phyloP scores from a whole-genome alignment of 2,888 invertebrate species.

The Eumacrocentrus americanus region DNA sequence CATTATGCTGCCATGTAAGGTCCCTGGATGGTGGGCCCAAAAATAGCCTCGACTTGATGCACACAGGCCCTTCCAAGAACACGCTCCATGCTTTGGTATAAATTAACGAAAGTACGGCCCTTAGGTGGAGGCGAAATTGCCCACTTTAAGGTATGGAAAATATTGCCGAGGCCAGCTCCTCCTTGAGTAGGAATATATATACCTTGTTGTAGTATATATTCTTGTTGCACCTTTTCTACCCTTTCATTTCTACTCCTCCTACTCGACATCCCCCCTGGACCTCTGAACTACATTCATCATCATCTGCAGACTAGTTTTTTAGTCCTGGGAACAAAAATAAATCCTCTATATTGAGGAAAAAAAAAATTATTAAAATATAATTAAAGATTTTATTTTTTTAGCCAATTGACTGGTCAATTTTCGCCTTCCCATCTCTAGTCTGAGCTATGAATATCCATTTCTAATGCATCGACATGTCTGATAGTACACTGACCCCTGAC shows the following conservation, averaged over 20 bases:
- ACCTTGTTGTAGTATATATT: background rate
- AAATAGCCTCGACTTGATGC: constrained; percentile 19
- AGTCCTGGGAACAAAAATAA: too few relatives aligned
- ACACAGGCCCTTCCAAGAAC: background rate
- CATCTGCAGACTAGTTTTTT: too few relatives aligned
- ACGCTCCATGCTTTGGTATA: constrained; percentile 3
- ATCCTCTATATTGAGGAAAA: too few relatives aligned
- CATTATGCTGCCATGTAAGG: constrained; percentile 6
- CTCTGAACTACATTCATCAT: background rate
- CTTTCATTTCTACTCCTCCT: background rate
- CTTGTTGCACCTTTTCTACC: background rate
- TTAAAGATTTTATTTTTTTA: too few relatives aligned
- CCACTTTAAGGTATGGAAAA: constrained; percentile 15
- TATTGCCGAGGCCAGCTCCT: constrained; percentile 15
- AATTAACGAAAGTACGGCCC: constrained; percentile 24
- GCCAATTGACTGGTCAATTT: too few relatives aligned
- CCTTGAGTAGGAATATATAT: background rate
- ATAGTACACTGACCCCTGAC: constrained; percentile 16
- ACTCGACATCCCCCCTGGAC: too few relatives aligned
- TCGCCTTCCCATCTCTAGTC: too few relatives aligned
- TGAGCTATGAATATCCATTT: too few relatives aligned
- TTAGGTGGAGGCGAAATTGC: constrained; percentile 9
- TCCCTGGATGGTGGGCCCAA: constrained; percentile 8
- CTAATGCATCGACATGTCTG: too few relatives aligned
- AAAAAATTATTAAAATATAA: too few relatives aligned